Conservation (phyloP, 2,797 vertebrate species). For the Gadopsis bispinosus region DNA sequence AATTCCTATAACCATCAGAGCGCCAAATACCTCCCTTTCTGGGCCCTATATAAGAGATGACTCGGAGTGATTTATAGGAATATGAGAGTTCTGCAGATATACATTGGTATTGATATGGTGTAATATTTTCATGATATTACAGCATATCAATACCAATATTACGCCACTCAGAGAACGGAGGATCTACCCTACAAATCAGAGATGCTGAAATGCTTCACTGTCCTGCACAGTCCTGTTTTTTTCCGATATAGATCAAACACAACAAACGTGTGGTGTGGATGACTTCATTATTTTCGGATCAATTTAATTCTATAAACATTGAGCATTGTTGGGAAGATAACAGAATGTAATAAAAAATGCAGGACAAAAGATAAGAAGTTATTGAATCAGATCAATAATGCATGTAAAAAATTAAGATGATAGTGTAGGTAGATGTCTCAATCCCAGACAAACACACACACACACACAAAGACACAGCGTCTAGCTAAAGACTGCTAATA, state of each 20-base stretch:
- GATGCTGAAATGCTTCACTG: conserved; percentile 40
- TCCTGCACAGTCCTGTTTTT: conserved; percentile 21
- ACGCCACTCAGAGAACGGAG: conserved; percentile 35
- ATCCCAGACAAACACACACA: conserved; percentile 29
- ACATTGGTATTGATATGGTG: conserved; percentile 66
- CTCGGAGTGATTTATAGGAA: conserved; percentile 73
- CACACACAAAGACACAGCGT: conserved; percentile 10
- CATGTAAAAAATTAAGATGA: conserved; percentile 30
- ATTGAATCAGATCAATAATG: conserved; percentile 10
- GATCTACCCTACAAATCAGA: conserved; percentile 47
- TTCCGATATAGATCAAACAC: conserved; percentile 16
- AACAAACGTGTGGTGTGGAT: conserved; percentile 11
- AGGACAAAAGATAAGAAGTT: conserved; percentile 8
- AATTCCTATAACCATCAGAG: conserved; percentile 80
- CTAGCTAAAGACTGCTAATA: no score
- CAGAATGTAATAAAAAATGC: conserved; percentile 1
- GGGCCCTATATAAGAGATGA: conserved; percentile 46
- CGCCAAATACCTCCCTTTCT: conserved; percentile 77
- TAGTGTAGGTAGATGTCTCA: conserved; percentile 34
- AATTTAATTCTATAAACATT: conserved; percentile 40
- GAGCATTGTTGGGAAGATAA: conserved; percentile 26
- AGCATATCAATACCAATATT: not conserved
- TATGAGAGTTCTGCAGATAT: conserved; percentile 66
- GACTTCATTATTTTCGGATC: conserved; percentile 37
- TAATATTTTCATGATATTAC: conserved; percentile 61